These are phyloP conservation scores for Taxidea taxus DNA, from an alignment of 2,113 vertebrate genomes.

Conservation along the genomic window DNA sequence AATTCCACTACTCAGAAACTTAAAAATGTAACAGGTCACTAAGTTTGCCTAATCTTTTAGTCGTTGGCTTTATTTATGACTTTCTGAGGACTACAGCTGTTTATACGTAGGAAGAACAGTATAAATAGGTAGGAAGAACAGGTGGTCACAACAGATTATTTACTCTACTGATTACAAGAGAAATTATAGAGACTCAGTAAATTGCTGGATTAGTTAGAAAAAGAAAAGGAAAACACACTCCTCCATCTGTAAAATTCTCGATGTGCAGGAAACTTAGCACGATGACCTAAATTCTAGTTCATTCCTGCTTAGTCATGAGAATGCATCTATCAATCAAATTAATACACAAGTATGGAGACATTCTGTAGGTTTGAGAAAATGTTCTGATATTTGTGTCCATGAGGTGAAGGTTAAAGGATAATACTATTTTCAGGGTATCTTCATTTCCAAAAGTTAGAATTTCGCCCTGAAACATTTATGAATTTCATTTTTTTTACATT, in stretches of 20 bases:
- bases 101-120: not conserved
- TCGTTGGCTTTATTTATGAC: not conserved
- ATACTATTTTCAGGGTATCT: not conserved
- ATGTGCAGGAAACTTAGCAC: not conserved
- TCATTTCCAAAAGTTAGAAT: not conserved
- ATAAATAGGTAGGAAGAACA: not conserved
- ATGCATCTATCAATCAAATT: not conserved
- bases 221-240: not conserved
- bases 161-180: not conserved
- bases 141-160: not conserved
- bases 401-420: not conserved
- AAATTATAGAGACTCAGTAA: not conserved
- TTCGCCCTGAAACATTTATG: not conserved
- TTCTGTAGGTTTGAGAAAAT: not conserved
- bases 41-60: not conserved
- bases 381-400: not conserved
- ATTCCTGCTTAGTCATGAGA: not conserved
- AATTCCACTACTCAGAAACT: not conserved
- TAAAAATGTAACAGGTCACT: not conserved
- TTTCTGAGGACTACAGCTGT: not conserved
- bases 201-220: not conserved
- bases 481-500: not conserved
- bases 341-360: not conserved
- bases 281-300: not conserved
- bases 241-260: not conserved